phyloP scores from a whole-genome alignment of 2,888 invertebrate genomes.

The Choreutis nemorana region DNA sequence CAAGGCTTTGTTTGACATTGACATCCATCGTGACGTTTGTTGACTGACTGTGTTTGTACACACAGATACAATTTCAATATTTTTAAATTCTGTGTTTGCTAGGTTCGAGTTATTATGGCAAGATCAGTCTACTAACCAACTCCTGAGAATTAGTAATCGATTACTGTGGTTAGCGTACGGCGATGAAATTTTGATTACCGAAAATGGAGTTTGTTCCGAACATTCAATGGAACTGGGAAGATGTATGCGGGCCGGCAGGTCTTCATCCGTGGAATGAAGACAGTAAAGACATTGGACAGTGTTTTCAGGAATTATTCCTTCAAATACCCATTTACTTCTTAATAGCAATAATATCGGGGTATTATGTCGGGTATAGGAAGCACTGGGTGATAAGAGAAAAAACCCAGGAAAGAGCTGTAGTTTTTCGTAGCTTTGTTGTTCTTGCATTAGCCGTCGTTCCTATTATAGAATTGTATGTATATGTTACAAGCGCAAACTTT shows the following conservation, averaged over 20 bases:
- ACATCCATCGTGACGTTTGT: no score
- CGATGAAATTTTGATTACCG: no score
- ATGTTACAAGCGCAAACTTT: constrained; percentile 55
- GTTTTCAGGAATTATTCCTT: constrained; percentile 85
- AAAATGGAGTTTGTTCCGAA: no score
- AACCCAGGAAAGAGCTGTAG: constrained; percentile 69
- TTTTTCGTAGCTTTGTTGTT: constrained; percentile 70
- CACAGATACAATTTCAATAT: no score
- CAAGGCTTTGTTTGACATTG: no score
- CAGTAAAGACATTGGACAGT: constrained; percentile 79
- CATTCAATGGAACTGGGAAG: constrained; percentile 80
- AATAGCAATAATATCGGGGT: constrained; percentile 81
- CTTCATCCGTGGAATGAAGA: constrained; percentile 73
- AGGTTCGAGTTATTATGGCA: no score
- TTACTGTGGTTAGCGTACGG: no score
- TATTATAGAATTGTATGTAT: constrained; percentile 72
- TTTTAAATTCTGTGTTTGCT: no score
- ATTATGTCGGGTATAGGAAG: constrained; percentile 76
- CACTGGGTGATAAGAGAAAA: constrained; percentile 70
- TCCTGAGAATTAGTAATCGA: no score
- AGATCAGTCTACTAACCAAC: no score
- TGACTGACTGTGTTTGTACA: no score
- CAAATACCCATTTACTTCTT: constrained; percentile 78
- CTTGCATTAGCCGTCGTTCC: constrained; percentile 73
- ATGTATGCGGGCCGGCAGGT: constrained; percentile 78